Evolutionary conservation across 2,797 vertebrate genomes (phyloP).

Genomic region (Neopelma chrysocephalum): DNA sequence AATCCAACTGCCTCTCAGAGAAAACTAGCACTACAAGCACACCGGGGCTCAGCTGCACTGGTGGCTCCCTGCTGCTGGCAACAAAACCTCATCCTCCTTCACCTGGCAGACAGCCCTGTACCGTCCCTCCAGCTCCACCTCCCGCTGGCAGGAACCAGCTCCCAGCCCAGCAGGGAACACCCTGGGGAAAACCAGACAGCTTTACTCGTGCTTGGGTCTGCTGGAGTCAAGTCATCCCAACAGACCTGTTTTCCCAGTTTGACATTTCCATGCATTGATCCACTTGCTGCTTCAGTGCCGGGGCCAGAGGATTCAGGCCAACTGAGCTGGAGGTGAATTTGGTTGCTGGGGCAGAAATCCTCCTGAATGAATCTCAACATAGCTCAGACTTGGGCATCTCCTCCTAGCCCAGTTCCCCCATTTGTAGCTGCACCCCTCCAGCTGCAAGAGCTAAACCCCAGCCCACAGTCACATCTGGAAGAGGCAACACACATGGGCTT

Average conservation of each 20-base stretch:
- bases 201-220: not conserved
- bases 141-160: not conserved
- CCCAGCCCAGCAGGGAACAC: not conserved
- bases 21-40: not conserved
- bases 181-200: not conserved
- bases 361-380: not conserved
- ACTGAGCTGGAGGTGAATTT: not conserved
- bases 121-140: not conserved
- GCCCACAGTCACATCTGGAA: not conserved
- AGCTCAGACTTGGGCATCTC: not conserved
- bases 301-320: not conserved
- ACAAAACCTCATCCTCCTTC: not conserved
- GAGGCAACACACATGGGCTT: rapidly evolving
- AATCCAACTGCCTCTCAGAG: not conserved
- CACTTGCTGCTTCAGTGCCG: not conserved
- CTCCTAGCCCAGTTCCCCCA: not conserved
- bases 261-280: not conserved
- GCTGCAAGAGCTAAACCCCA: not conserved
- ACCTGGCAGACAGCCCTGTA: not conserved
- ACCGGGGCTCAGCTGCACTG: not conserved
- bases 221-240: not conserved
- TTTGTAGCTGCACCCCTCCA: not conserved
- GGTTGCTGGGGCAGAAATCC: not conserved
- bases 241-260: constrained; percentile 40
- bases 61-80: not conserved